Evolutionary conservation across 1,140 invertebrate species (phyloP).

Genomic region (Argopecten irradians): DNA sequence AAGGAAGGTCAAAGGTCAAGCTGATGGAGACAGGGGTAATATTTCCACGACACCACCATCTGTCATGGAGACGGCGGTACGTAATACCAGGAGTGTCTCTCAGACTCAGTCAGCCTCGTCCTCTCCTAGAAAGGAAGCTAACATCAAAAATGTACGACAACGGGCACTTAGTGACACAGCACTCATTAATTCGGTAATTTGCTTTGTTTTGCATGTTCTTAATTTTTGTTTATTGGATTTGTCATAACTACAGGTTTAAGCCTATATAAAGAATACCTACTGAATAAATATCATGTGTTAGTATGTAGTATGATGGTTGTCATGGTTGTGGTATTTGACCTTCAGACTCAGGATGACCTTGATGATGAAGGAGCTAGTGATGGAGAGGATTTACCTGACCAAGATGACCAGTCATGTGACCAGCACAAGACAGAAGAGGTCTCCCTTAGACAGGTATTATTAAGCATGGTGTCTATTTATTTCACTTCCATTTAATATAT

Average conservation of each 20-base stretch:
- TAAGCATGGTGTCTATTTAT: too few relatives aligned
- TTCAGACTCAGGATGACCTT: slow-evolving; percentile 19
- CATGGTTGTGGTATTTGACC: not conserved
- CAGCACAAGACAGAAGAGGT: slow-evolving; percentile 53
- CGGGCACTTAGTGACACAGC: not conserved
- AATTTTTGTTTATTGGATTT: not conserved
- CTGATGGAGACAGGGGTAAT: not conserved
- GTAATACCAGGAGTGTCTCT: not conserved
- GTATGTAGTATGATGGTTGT: not conserved
- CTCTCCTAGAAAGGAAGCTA: not conserved
- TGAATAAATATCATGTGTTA: too few relatives aligned
- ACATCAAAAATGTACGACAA: not conserved
- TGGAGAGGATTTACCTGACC: slow-evolving; percentile 39
- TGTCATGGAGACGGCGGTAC: not conserved
- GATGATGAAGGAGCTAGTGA: slow-evolving; percentile 52
- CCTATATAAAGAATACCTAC: too few relatives aligned
- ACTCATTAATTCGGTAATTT: not conserved
- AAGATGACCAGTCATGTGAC: slow-evolving; percentile 31
- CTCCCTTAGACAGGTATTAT: slow-evolving; percentile 41
- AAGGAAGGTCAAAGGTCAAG: slow-evolving; percentile 48
- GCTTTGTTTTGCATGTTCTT: not conserved
- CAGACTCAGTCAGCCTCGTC: not conserved
- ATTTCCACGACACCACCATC: not conserved
- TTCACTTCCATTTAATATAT: too few relatives aligned
- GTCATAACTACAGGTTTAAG: too few relatives aligned